Base-by-base conservation (phyloP, 1,140 invertebrate genomes). In the Pseudomyrmex flavicornis region DNA sequence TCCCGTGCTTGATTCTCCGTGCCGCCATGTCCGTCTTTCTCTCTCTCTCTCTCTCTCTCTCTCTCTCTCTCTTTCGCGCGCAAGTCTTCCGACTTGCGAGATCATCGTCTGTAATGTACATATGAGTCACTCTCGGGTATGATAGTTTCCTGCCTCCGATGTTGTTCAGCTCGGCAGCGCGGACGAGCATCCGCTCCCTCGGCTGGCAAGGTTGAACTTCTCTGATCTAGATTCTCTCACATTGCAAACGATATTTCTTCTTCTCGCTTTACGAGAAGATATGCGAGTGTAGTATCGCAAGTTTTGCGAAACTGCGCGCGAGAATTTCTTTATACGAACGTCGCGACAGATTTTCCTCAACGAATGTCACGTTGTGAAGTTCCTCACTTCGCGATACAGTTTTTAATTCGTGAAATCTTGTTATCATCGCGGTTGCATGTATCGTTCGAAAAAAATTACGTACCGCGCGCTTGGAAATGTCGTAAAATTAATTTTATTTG, bases 51-150 rank as follows among this genome's bases (percentile, higher is more conserved):
- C 17, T 10, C 56, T 20, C 46, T 10, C 59, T 17, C 17, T 17
- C 17, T 17, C 0, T 17, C 17, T 0, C n/a, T n/a, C n/a, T n/a
- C n/a, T n/a, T n/a, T n/a, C n/a, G 75, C 73, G 61, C 61, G 26
- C 22, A 4, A 10, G 17, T 79, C 76, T 79, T 70, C 54, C 76
- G 76, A 79, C 65, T 79, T 79, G 76, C 65, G 76, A 79, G 65
- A 79, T 79, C 75, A 79, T 79, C 75, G 63, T 79, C 76, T 79
- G 63, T 79, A 79, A 79, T 77, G 62, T 79, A 70, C 44, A 69
- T 13, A 70, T 70, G 76, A 79, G 52, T 79, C 65, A 79, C 65
- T 70, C 35, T 13, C 50, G 44, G 5, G 22, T 79, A 70, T 46
- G 66, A 79, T 59, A 69, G 76, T 79, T 70, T 69, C 75, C 75